phyloP scores from a whole-genome alignment of 2,113 vertebrate species.

The Neolamprologus hecqui region DNA sequence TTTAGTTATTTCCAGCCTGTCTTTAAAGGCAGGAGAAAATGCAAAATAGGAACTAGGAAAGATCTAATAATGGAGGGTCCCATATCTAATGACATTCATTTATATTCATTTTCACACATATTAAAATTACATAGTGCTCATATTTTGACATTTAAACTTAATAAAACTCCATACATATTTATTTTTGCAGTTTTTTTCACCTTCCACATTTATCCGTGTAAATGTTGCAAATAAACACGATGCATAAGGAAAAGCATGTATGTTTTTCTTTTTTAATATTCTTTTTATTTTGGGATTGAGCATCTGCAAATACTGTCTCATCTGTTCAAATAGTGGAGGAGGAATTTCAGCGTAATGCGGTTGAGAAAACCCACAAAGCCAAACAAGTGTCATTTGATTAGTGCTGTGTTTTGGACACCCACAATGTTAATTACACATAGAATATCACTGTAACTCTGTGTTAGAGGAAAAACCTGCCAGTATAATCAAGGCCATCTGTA shows the following conservation, averaged over 20 bases:
- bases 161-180: not conserved
- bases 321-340: constrained; percentile 9
- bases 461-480: not conserved
- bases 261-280: not conserved
- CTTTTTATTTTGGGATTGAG: not conserved
- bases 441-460: not conserved
- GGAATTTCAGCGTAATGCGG: not conserved
- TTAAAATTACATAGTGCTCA: not conserved
- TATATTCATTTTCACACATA: not conserved
- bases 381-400: constrained; percentile 46
- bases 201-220: not conserved
- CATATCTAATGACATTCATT: not conserved
- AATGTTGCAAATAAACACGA: not conserved
- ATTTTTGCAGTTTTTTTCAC: not conserved
- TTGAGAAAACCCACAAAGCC: constrained; percentile 8
- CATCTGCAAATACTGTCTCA: not conserved
- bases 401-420: constrained; percentile 27
- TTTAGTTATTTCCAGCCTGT: not conserved
- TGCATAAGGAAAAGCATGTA: not conserved
- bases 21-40: not conserved
- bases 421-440: constrained; percentile 37
- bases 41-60: not conserved
- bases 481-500: constrained; percentile 22
- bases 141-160: not conserved
- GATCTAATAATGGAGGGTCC: not conserved